Conservation (phyloP, 1,140 invertebrate genomes). For the Drosophila setifemur region DNA sequence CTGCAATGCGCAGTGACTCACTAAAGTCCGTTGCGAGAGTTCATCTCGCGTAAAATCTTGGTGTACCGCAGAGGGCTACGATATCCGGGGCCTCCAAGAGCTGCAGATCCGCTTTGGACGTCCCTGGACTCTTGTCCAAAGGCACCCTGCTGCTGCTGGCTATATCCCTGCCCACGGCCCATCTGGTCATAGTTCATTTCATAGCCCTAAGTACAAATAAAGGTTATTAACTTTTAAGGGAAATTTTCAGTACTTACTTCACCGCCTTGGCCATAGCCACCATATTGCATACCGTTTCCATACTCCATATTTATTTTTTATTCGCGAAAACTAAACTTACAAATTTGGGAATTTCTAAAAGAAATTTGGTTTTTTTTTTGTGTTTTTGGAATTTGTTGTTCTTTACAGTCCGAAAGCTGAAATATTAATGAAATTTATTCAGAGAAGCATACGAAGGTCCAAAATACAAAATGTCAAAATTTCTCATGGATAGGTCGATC, state of each 20-base stretch:
- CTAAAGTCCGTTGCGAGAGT: slow-evolving; percentile 68
- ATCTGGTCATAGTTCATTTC: slow-evolving; percentile 24
- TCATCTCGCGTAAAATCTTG: slow-evolving; percentile 57
- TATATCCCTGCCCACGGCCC: slow-evolving; percentile 9
- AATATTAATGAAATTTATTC: slow-evolving; percentile 5
- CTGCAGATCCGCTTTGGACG: slow-evolving; percentile 35
- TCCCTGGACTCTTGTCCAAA: slow-evolving; percentile 37
- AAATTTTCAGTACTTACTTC: slow-evolving; percentile 13
- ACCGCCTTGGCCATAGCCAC: slow-evolving; percentile 30
- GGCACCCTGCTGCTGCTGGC: slow-evolving; percentile 3
- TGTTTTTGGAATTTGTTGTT: slow-evolving; percentile 12
- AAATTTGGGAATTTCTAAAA: slow-evolving; percentile 17
- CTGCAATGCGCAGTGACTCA: not conserved
- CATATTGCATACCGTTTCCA: slow-evolving; percentile 49
- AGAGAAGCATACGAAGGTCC: rapidly evolving
- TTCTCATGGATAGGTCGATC: slow-evolving; percentile 33
- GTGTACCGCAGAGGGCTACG: slow-evolving; percentile 57
- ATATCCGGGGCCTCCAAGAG: slow-evolving; percentile 55
- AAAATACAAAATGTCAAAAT: not conserved
- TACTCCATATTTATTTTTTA: slow-evolving; percentile 46
- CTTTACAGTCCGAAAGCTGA: slow-evolving; percentile 50
- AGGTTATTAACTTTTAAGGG: not conserved
- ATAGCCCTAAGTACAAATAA: slow-evolving; percentile 8
- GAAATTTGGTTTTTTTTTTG: slow-evolving; percentile 32
- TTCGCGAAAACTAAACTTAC: not conserved